These are phyloP conservation scores for Diachasma alloeum DNA, from an alignment of 1,140 invertebrate genomes.

Conservation along the genomic window DNA sequence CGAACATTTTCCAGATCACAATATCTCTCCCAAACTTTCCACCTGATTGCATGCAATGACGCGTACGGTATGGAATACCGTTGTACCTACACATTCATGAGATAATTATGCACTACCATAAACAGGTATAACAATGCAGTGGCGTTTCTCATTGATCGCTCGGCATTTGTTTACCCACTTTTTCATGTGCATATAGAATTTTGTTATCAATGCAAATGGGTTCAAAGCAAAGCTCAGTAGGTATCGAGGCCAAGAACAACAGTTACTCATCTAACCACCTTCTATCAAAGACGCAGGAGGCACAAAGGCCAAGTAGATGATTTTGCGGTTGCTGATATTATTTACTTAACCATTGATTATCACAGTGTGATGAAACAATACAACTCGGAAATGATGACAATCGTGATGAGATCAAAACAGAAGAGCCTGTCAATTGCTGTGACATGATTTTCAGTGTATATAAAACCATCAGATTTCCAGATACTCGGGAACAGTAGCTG, in stretches of 20 bases:
- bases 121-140: background rate
- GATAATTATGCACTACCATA: background rate
- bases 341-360: conserved; percentile 14
- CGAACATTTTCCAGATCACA: no score
- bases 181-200: background rate
- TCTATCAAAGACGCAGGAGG: background rate
- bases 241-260: background rate
- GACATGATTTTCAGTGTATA: conserved; percentile 59
- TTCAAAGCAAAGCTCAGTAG: background rate
- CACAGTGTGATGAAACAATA: conserved; percentile 28
- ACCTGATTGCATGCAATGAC: background rate
- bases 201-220: background rate
- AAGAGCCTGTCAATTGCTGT: conserved; percentile 41
- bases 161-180: background rate
- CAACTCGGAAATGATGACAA: conserved; percentile 48
- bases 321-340: background rate
- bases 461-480: conserved; percentile 43
- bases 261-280: background rate
- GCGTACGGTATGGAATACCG: background rate
- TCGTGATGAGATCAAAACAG: conserved; percentile 55
- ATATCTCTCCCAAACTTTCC: background rate
- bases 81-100: background rate
- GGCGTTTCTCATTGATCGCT: background rate
- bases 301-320: background rate
- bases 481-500: conserved; percentile 19